Conservation (phyloP, 1,140 invertebrate species). For the Caenorhabditis latens region DNA sequence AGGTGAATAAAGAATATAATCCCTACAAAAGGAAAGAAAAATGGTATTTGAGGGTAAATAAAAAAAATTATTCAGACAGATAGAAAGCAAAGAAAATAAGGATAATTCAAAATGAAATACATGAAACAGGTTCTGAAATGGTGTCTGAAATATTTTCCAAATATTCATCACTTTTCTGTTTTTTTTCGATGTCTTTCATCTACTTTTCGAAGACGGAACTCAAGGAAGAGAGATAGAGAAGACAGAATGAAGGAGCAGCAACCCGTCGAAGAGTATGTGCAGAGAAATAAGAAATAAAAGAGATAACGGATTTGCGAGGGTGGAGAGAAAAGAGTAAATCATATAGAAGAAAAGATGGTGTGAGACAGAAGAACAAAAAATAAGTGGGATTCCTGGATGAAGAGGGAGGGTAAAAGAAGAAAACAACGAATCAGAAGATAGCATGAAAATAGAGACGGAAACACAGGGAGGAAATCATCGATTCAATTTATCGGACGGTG, state of each 20-base stretch:
- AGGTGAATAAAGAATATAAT: not conserved
- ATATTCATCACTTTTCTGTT: not conserved
- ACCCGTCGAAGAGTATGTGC: constrained; percentile 54
- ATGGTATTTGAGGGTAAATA: not conserved
- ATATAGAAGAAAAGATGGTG: constrained; percentile 2
- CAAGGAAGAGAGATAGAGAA: not conserved
- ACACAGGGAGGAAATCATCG: constrained; percentile 10
- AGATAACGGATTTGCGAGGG: not conserved
- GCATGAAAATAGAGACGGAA: not conserved
- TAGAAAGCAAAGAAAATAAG: not conserved
- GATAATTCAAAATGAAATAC: not conserved
- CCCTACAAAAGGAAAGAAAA: not conserved
- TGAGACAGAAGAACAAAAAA: not conserved
- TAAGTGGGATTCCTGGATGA: constrained; percentile 11
- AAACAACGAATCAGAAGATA: constrained; percentile 34
- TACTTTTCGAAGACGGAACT: not conserved
- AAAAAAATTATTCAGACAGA: not conserved
- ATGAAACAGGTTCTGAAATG: not conserved
- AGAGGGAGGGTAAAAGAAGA: not conserved
- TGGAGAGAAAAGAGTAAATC: not conserved
- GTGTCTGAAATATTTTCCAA: not conserved
- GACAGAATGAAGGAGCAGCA: not conserved
- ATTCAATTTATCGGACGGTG: not conserved
- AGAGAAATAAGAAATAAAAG: not conserved
- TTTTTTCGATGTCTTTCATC: constrained; percentile 6